Conservation (phyloP, 2,113 vertebrate species). For the Rissa tridactyla region DNA sequence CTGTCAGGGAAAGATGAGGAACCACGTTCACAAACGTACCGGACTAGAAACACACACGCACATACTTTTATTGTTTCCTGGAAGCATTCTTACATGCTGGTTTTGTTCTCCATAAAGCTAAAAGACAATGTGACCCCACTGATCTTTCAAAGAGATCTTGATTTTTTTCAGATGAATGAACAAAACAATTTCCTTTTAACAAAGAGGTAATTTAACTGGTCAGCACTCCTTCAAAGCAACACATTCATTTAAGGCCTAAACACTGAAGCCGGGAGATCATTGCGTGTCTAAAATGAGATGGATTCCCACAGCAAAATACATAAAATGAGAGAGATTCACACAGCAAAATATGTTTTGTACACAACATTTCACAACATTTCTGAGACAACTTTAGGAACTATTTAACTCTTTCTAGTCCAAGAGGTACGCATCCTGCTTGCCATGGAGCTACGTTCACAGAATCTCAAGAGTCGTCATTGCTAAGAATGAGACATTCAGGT, state of each 20-base stretch:
- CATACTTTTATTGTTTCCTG: neutral
- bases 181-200: slow-evolving; percentile 32
- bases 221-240: slow-evolving; percentile 33
- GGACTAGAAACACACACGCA: neutral
- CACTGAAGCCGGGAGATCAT: neutral
- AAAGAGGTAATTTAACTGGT: slow-evolving; percentile 46
- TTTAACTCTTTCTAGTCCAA: neutral
- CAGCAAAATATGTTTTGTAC: neutral
- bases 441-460: neutral
- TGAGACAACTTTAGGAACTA: neutral
- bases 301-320: neutral
- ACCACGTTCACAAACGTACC: neutral
- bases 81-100: neutral
- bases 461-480: neutral
- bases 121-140: slow-evolving; percentile 4
- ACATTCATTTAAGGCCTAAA: slow-evolving; percentile 5
- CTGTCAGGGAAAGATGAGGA: neutral
- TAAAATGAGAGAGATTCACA: too few relatives aligned
- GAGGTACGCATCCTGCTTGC: neutral
- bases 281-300: neutral
- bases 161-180: slow-evolving; percentile 37
- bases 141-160: slow-evolving; percentile 32
- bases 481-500: neutral
- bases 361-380: neutral
- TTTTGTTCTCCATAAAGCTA: neutral